A percentile compares a stretch with the other conserved stretches of the same genome.
These are phyloP conservation scores for Chironomus tepperi DNA, from an alignment of 1,140 invertebrate genomes.

Conservation along the genomic window DNA sequence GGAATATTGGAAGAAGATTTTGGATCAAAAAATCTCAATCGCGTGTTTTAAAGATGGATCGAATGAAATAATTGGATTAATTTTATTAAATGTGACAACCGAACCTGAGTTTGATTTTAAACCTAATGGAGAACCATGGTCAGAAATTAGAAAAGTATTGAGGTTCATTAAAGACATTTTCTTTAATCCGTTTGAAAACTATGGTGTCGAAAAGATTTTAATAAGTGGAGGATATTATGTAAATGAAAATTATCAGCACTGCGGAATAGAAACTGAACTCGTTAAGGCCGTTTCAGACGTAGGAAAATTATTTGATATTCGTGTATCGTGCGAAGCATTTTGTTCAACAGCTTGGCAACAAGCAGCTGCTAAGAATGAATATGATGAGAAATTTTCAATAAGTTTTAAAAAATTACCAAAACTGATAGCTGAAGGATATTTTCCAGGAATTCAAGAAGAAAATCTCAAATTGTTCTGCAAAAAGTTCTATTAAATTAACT, in stretches of 20 bases:
- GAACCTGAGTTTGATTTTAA: background rate
- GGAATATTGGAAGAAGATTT: background rate
- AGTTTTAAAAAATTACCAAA: background rate
- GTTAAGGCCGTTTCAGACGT: background rate
- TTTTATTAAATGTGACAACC: background rate
- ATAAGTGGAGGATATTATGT: background rate
- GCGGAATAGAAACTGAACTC: background rate
- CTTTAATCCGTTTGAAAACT: background rate
- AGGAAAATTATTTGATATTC: background rate
- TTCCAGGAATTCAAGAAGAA: background rate
- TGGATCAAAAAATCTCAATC: background rate
- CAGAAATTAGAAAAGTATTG: background rate
- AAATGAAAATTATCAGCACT: background rate
- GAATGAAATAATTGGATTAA: background rate
- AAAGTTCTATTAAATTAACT: background rate
- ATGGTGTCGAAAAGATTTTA: background rate
- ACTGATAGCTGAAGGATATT: background rate
- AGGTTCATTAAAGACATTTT: background rate
- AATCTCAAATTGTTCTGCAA: background rate
- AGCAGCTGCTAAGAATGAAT: background rate
- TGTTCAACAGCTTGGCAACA: background rate
- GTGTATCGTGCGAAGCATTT: background rate
- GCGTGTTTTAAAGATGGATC: background rate
- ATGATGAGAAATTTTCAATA: background rate
- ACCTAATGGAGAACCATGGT: background rate